These are phyloP conservation scores for Agrilus planipennis DNA, from an alignment of 1,140 invertebrate genomes.

Conservation along the genomic window DNA sequence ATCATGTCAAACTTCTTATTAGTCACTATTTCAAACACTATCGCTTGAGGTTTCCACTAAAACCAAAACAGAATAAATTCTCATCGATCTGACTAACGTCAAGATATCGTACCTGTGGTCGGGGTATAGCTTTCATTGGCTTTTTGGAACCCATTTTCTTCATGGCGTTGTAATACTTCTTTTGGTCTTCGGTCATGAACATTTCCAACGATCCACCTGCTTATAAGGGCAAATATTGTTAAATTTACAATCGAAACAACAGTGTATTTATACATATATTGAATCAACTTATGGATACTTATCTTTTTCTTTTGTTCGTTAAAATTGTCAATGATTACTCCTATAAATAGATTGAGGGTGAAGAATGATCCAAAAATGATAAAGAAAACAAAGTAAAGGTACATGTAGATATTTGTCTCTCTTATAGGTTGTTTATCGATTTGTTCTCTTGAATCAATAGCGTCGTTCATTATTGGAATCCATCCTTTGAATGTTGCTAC, in stretches of 20 bases:
- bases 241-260: not conserved
- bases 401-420: constrained; percentile 94
- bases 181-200: constrained; percentile 99
- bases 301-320: constrained; percentile 98
- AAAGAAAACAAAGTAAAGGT: constrained; percentile 96
- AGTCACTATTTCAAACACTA: constrained; percentile 94
- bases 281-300: constrained; percentile 27
- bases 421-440: constrained; percentile 69
- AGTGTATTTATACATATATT: not conserved
- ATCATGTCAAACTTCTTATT: constrained; percentile 99
- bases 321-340: constrained; percentile 97
- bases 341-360: constrained; percentile 95
- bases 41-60: constrained; percentile 89
- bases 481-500: constrained; percentile 94
- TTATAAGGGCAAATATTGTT: constrained; percentile 31
- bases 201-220: constrained; percentile 95
- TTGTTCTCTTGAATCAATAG: constrained; percentile 80
- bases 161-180: constrained; percentile 99
- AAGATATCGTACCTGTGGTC: constrained; percentile 72
- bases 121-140: constrained; percentile 93
- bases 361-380: constrained; percentile 97
- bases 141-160: constrained; percentile 99
- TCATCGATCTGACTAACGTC: not conserved
- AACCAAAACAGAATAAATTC: constrained; percentile 25
- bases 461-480: constrained; percentile 96